Conservation (phyloP, 2,113 vertebrate genomes). For the Ivindomyrus marchei region DNA sequence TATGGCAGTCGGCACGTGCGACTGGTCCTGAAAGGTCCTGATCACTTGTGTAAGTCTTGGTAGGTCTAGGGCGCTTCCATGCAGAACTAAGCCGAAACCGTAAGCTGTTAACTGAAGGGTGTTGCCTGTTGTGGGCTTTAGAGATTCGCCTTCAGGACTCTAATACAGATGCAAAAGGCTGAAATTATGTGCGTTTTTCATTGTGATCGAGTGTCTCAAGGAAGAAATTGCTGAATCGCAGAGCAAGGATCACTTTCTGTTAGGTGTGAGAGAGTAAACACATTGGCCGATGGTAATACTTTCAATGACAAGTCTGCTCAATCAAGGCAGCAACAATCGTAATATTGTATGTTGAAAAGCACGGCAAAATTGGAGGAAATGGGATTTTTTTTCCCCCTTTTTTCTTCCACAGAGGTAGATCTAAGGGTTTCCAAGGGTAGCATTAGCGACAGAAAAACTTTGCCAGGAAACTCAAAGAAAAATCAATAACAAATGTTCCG, state of each 20-base stretch:
- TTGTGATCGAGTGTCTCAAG: neutral
- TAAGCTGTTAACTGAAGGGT: neutral
- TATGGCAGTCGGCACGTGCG: constrained; percentile 88
- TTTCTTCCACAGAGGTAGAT: constrained; percentile 22
- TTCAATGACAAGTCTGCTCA: constrained; percentile 1
- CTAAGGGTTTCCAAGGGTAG: constrained; percentile 30
- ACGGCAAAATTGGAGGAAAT: constrained; percentile 27
- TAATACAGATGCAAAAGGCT: neutral
- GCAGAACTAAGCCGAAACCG: constrained; percentile 37
- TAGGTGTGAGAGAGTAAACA: neutral
- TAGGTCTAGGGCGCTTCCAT: constrained; percentile 64
- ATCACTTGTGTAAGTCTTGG: constrained; percentile 95
- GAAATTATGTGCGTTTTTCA: neutral
- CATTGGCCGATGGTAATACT: neutral
- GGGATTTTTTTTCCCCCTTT: constrained; percentile 27
- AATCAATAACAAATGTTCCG: constrained; percentile 55
- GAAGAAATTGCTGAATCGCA: neutral
- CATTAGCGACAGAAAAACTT: constrained; percentile 41
- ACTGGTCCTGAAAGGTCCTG: constrained; percentile 85
- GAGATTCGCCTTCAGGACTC: neutral
- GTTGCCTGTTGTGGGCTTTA: neutral
- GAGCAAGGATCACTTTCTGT: neutral
- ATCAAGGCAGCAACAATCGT: neutral
- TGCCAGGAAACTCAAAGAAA: constrained; percentile 40
- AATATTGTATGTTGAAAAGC: constrained; percentile 16